Evolutionary conservation across 2,888 invertebrate species (phyloP).

Genomic region (Timema podura): DNA sequence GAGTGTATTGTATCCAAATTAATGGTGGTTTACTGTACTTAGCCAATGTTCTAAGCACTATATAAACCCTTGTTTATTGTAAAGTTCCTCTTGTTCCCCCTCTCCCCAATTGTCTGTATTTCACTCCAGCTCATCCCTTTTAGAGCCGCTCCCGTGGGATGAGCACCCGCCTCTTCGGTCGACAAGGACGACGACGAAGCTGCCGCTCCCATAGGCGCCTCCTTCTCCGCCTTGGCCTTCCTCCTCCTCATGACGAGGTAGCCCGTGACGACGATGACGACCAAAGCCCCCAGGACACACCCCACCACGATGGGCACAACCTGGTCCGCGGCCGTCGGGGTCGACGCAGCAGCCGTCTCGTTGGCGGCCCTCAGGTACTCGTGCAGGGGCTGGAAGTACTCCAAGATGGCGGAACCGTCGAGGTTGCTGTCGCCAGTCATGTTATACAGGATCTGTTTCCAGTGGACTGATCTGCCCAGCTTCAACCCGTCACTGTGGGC

Average conservation of each 20-base stretch:
- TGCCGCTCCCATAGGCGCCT: too few species aligned
- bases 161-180: too few species aligned
- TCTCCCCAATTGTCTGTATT: too few species aligned
- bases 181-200: too few species aligned
- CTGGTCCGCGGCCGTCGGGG: background rate
- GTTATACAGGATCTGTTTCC: slow-evolving; percentile 43
- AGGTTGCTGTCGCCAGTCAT: slow-evolving; percentile 45
- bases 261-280: slow-evolving; percentile 15
- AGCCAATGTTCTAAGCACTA: too few species aligned
- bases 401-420: slow-evolving; percentile 45
- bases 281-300: slow-evolving; percentile 12
- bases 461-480: slow-evolving; percentile 35
- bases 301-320: slow-evolving; percentile 20
- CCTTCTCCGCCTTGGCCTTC: background rate
- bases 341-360: background rate
- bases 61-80: too few species aligned
- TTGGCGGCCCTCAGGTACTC: slow-evolving; percentile 35
- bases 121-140: too few species aligned
- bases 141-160: too few species aligned
- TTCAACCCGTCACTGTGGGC: slow-evolving; percentile 32
- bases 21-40: too few species aligned
- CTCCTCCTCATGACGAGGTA: slow-evolving; percentile 17
- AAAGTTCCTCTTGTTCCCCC: too few species aligned
- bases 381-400: slow-evolving; percentile 50
- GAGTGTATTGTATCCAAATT: too few species aligned